Evolutionary conservation across 2,113 vertebrate species (phyloP).

Genomic region (Varanus komodoensis): DNA sequence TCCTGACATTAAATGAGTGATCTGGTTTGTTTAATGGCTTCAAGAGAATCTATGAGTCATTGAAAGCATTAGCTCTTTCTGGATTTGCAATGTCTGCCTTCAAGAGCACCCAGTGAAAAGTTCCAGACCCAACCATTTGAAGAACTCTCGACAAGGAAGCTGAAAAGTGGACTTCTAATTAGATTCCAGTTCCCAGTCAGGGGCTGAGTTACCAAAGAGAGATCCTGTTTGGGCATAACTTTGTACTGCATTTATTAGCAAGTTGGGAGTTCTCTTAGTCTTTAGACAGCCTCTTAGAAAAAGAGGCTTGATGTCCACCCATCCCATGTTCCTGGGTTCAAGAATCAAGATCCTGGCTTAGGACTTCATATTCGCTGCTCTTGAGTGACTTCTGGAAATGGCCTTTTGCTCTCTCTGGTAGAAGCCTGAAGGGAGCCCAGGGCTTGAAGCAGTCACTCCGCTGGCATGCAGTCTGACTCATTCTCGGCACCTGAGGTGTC

Average conservation of each 20-base stretch:
- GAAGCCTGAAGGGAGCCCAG: neutral
- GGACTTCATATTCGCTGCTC: too few species aligned
- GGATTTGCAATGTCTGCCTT: slow-evolving; percentile 24
- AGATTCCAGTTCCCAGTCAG: neutral
- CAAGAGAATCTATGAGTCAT: neutral
- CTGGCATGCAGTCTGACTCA: neutral
- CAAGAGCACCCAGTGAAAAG: slow-evolving; percentile 38
- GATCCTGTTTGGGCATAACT: neutral
- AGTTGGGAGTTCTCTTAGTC: neutral
- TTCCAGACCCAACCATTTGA: slow-evolving; percentile 22
- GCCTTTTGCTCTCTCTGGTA: neutral
- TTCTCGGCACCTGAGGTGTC: too few species aligned
- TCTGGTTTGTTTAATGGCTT: slow-evolving; percentile 37
- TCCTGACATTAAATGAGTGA: slow-evolving; percentile 13
- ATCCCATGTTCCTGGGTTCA: neutral
- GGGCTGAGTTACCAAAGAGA: neutral
- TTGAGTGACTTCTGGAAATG: neutral
- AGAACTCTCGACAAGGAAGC: slow-evolving; percentile 47
- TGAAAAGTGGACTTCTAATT: slow-evolving; percentile 11
- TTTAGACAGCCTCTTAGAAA: neutral
- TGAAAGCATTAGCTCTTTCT: neutral
- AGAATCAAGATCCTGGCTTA: too few species aligned
- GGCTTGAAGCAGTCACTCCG: neutral
- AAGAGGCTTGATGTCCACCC: too few species aligned
- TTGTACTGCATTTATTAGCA: neutral